A percentile compares a stretch with the other conserved stretches of the same genome.
Conservation (phyloP, 2,113 vertebrate species). For the Eleginops maclovinus region DNA sequence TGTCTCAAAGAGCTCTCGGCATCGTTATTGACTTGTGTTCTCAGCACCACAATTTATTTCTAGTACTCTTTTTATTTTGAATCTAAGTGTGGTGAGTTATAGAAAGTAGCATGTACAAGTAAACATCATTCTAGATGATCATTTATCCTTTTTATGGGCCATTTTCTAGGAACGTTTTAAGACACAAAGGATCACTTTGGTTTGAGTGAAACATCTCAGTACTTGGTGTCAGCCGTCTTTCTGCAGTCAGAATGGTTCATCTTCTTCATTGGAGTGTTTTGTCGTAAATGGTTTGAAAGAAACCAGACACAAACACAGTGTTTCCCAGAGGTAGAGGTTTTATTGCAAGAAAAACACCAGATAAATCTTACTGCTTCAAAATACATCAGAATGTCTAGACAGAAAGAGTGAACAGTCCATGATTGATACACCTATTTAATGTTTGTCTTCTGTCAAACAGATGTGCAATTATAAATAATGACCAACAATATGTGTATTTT, state of each 20-base stretch:
- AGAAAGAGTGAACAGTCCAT: slow-evolving; percentile 82
- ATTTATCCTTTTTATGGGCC: not conserved
- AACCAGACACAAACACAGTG: slow-evolving; percentile 23
- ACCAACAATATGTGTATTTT: slow-evolving; percentile 88
- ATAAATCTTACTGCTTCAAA: slow-evolving; percentile 91
- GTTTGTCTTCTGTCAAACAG: slow-evolving; percentile 85
- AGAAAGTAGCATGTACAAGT: not conserved
- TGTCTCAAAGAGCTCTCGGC: not conserved
- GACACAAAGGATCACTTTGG: not conserved
- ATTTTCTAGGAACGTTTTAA: not conserved
- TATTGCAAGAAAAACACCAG: slow-evolving; percentile 89
- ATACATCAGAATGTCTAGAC: slow-evolving; percentile 89
- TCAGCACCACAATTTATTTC: not conserved
- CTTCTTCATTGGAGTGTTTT: not conserved
- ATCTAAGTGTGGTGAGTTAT: not conserved
- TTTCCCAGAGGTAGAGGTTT: slow-evolving; percentile 91
- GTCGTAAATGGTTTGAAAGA: slow-evolving; percentile 6
- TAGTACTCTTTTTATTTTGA: not conserved
- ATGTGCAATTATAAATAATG: slow-evolving; percentile 95
- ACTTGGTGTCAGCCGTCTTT: not conserved
- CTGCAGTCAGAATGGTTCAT: slow-evolving; percentile 8
- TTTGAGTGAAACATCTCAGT: slow-evolving; percentile 4
- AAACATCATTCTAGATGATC: not conserved
- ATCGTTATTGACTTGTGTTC: not conserved
- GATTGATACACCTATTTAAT: slow-evolving; percentile 88